These are phyloP conservation scores for Orthonychiurus folsomi DNA, from an alignment of 2,888 invertebrate species.

Conservation along the genomic window DNA sequence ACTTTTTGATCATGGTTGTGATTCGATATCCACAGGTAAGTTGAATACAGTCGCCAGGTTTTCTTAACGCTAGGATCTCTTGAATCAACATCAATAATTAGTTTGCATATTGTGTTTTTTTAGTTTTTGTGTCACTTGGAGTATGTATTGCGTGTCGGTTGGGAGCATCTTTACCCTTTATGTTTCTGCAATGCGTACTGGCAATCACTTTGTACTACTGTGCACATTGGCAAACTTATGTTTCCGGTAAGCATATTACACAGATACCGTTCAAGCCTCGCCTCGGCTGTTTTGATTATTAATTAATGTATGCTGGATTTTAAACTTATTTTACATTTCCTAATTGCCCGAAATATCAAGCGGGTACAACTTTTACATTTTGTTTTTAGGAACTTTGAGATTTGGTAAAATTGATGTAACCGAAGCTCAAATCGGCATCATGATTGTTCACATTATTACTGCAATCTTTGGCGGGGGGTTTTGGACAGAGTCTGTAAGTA, in stretches of 20 bases:
- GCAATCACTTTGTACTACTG: slow-evolving; percentile 94
- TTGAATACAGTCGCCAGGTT: background rate
- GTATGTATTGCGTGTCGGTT: slow-evolving; percentile 87
- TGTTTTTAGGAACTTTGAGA: slow-evolving; percentile 58
- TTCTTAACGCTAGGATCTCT: background rate
- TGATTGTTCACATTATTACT: slow-evolving; percentile 75
- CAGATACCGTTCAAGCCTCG: no score
- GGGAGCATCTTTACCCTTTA: slow-evolving; percentile 83
- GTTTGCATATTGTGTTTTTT: slow-evolving; percentile 7
- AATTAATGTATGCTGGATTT: background rate
- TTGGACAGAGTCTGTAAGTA: slow-evolving; percentile 66
- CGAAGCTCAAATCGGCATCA: slow-evolving; percentile 92
- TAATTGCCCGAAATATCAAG: background rate
- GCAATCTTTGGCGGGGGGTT: slow-evolving; percentile 75
- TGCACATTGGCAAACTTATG: slow-evolving; percentile 99
- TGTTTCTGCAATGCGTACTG: slow-evolving; percentile 91
- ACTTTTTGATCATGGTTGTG: slow-evolving; percentile 98
- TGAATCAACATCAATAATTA: background rate
- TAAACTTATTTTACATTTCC: background rate
- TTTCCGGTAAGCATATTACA: slow-evolving; percentile 60
- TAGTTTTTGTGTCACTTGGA: slow-evolving; percentile 92
- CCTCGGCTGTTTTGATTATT: no score
- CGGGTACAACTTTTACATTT: slow-evolving; percentile 4
- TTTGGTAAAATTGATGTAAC: slow-evolving; percentile 94
- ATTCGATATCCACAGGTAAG: slow-evolving; percentile 81